A percentile compares a stretch with the other conserved stretches of the same genome.
These are phyloP conservation scores for Darevskia nairensis DNA, from an alignment of 2,797 vertebrate genomes.

Conservation along the genomic window DNA sequence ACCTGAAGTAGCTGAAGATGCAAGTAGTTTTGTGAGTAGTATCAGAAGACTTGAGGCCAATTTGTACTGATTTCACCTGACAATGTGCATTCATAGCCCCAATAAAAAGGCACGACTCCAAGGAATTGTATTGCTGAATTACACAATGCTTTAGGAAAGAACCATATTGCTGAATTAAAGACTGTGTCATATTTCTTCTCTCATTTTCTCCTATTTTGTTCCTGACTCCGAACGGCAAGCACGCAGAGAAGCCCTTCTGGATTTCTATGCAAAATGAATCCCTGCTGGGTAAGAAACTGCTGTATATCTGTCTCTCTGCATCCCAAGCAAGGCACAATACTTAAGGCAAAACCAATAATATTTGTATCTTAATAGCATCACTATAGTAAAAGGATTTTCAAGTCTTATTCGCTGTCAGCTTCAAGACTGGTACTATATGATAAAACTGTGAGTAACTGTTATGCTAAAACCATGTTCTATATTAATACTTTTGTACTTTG, in stretches of 20 bases:
- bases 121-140: not conserved
- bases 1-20: not conserved
- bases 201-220: not conserved
- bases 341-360: not conserved
- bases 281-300: not conserved
- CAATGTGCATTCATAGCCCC: not conserved
- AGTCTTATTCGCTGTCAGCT: not conserved
- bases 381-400: not conserved
- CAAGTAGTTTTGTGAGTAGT: not conserved
- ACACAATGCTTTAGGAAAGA: not conserved
- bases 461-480: not conserved
- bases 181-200: not conserved
- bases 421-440: not conserved
- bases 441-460: slow-evolving; percentile 5
- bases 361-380: not conserved
- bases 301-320: not conserved
- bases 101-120: not conserved
- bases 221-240: not conserved
- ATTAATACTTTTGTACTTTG: not conserved
- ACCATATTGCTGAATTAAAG: not conserved
- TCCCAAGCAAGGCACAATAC: not conserved
- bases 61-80: not conserved
- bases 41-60: not conserved
- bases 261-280: not conserved
- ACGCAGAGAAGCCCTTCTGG: not conserved